Evolutionary conservation across 2,113 vertebrate species (phyloP), one percentile per base, ranked within the genome.

Genomic region (Rana temporaria): DNA sequence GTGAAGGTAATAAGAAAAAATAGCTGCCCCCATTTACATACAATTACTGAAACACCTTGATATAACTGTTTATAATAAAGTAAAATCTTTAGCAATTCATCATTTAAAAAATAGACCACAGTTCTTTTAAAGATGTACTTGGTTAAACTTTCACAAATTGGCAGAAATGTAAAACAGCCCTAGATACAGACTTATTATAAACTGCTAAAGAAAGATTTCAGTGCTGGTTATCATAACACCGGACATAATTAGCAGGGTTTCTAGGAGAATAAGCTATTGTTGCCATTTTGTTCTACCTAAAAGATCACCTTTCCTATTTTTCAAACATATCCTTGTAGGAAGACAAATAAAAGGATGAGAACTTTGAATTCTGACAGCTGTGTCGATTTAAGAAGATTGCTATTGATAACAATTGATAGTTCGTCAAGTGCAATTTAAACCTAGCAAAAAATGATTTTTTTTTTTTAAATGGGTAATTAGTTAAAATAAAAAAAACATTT

Each of bases 351-450:
- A 79, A 14, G 52, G 65, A 26, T 53, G n/a, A 17, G 17, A 18
- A 19, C 68, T 64, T 15, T 69, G 22, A 57, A 22, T 63, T 72
- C 42, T 72, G 68, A 42, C 79, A 81, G 59, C 79, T 81, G 68
- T 81, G 79, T 81, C 57, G 72, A 72, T 30, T 30, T 30, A 30
- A 30, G 26, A 30, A 30, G 26, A 1, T 81, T 81, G 79, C 79
- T 81, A 1, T 81, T 81, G 79, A 68, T 81, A 74, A 65, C 65
- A 74, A 74, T 82, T 82, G 79, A 73, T 60, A 66, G 69, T 82
- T 82, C 60, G 19, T 65, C 68, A 55, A 68, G 30, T 55, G 56
- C 66, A 20, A n/a, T 24, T 53, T 38, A 32, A 65, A 72, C 68
- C 42, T 19, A 81, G 55, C 66, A 20, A 42, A 70, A 66, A 59